phyloP scores from a whole-genome alignment of 35 echinoderm and acorn worm genomes.

The Lytechinus pictus region DNA sequence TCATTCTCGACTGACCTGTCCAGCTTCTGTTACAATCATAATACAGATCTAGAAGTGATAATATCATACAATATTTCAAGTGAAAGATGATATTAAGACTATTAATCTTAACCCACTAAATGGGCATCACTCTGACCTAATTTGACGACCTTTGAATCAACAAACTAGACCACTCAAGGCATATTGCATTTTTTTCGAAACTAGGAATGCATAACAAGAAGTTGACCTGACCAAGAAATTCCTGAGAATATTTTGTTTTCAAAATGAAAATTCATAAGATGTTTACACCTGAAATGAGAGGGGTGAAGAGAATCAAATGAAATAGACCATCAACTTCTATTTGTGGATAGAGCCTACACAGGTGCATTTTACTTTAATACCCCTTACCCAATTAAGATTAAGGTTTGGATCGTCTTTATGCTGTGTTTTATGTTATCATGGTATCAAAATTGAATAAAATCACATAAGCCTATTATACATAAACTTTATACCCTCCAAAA shows the following conservation, averaged over 20 bases:
- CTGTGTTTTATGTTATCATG: no score
- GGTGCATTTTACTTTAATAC: no score
- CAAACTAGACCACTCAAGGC: background rate
- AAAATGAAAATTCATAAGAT: background rate
- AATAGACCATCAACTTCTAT: no score
- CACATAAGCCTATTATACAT: no score
- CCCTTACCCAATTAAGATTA: no score
- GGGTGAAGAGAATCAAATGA: no score
- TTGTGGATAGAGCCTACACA: no score
- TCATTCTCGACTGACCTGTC: background rate
- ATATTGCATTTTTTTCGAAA: background rate
- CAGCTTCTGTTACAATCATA: background rate
- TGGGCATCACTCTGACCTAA: background rate
- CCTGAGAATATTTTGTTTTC: background rate
- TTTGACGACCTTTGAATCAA: background rate
- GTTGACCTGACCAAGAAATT: background rate
- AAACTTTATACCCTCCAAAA: no score
- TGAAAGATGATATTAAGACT: background rate
- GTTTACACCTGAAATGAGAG: background rate
- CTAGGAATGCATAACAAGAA: background rate
- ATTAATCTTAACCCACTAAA: background rate
- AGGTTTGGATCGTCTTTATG: no score
- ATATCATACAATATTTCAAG: background rate
- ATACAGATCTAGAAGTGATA: background rate
- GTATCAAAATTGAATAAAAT: no score